Evolutionary conservation across 1,140 invertebrate genomes (phyloP).

Genomic region (Antheraea mylitta): DNA sequence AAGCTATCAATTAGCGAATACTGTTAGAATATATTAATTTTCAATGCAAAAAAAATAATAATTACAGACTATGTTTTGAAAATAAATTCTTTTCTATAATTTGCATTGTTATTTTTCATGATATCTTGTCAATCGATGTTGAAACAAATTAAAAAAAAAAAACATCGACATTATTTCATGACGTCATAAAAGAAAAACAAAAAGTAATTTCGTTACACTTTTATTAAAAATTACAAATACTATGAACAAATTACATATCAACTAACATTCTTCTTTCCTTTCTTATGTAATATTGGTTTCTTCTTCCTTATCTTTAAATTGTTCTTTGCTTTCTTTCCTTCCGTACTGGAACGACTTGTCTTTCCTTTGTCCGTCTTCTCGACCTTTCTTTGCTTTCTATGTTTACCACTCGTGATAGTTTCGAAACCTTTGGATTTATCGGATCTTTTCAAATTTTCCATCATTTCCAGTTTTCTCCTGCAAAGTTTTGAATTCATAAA

Average conservation of each 20-base stretch:
- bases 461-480: constrained; percentile 54
- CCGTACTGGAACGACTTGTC: background rate
- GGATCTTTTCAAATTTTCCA: constrained; percentile 25
- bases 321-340: background rate
- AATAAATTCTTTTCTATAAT: too few species aligned
- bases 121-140: too few species aligned
- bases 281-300: constrained; percentile 22
- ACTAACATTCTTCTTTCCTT: constrained; percentile 5
- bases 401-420: constrained; percentile 38
- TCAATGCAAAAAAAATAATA: too few species aligned
- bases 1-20: too few species aligned
- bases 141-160: too few species aligned
- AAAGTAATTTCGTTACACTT: too few species aligned
- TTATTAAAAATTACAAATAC: too few species aligned
- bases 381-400: constrained; percentile 46
- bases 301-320: constrained; percentile 23
- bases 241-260: background rate
- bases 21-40: too few species aligned
- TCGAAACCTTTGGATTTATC: constrained; percentile 33
- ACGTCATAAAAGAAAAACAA: too few species aligned
- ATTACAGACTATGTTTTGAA: too few species aligned
- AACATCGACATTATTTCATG: too few species aligned
- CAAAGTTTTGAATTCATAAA: constrained; percentile 19
- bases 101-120: too few species aligned
- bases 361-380: constrained; percentile 23